Percentiles rank a stretch among this genome's conserved stretches.
phyloP scores from a whole-genome alignment of 2,888 invertebrate genomes.

The Eucera pruinosa region DNA sequence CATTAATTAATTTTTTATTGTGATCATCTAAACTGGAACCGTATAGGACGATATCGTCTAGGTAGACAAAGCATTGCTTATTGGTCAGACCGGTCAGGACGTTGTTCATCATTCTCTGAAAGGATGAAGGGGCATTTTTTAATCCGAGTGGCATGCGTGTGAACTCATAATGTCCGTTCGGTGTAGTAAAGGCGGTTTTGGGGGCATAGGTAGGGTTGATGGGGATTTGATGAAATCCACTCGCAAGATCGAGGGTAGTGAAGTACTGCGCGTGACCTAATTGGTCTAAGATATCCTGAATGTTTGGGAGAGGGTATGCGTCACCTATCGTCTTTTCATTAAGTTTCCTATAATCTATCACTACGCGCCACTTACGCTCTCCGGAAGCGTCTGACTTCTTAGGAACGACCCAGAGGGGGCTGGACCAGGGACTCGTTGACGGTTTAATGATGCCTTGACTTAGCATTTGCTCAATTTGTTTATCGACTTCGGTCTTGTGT shows the following conservation, averaged over 20 bases:
- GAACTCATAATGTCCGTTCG: constrained; percentile 60
- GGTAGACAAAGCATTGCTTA: constrained; percentile 25
- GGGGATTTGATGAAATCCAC: background rate
- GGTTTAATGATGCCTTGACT: background rate
- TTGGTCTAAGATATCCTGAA: constrained; percentile 23
- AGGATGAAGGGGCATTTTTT: no score
- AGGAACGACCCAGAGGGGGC: no score
- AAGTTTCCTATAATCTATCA: background rate
- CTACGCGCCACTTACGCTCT: constrained; percentile 6
- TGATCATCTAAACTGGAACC: constrained; percentile 44
- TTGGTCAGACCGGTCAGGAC: no score
- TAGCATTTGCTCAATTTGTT: background rate
- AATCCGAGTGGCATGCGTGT: no score
- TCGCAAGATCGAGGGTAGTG: constrained; percentile 15
- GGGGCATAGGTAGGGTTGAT: background rate
- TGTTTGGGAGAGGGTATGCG: background rate
- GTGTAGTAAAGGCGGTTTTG: constrained; percentile 5
- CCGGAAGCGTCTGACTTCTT: constrained; percentile 1
- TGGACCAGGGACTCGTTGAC: no score
- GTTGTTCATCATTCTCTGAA: no score
- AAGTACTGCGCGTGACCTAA: no score
- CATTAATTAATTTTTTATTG: constrained; percentile 26
- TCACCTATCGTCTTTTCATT: background rate
- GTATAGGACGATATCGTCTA: constrained; percentile 46
- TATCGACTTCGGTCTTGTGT: no score